Conservation (phyloP, 2,113 vertebrate genomes). For the Brachyhypopomus gauderio region DNA sequence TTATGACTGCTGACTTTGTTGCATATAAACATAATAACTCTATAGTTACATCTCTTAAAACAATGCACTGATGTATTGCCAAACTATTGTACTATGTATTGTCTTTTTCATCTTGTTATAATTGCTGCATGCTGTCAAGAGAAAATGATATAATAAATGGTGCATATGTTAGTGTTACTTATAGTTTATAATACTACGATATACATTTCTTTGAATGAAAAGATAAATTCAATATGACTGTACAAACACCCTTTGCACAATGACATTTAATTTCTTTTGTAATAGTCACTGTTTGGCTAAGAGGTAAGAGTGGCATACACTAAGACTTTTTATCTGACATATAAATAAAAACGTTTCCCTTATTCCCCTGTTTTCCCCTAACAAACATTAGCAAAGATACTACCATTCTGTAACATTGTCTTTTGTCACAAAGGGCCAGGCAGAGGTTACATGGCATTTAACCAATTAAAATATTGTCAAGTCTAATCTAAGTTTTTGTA, state of each 20-base stretch:
- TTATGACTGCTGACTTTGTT: constrained; percentile 28
- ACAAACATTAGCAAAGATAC: not conserved
- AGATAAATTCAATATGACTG: not conserved
- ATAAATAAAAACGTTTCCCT: not conserved
- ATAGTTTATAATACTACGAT: not conserved
- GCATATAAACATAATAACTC: not conserved
- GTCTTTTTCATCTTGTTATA: constrained; percentile 1
- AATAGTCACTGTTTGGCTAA: not conserved
- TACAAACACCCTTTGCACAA: not conserved
- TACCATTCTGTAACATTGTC: not conserved
- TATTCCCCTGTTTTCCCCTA: too few relatives aligned
- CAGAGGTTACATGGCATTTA: not conserved
- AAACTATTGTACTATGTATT: too few relatives aligned
- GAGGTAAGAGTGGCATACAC: too few relatives aligned
- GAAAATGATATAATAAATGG: not conserved
- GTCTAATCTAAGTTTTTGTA: not conserved
- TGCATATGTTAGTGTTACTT: not conserved
- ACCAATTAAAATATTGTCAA: not conserved
- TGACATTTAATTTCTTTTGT: not conserved
- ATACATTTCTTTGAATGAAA: not conserved
- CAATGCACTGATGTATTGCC: constrained; percentile 1
- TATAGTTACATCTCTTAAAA: constrained; percentile 22
- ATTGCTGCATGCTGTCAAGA: not conserved
- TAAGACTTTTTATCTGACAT: not conserved
- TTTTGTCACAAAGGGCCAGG: not conserved